Base-by-base conservation (phyloP, 2,113 vertebrate genomes). In the Notothenia rossii region DNA sequence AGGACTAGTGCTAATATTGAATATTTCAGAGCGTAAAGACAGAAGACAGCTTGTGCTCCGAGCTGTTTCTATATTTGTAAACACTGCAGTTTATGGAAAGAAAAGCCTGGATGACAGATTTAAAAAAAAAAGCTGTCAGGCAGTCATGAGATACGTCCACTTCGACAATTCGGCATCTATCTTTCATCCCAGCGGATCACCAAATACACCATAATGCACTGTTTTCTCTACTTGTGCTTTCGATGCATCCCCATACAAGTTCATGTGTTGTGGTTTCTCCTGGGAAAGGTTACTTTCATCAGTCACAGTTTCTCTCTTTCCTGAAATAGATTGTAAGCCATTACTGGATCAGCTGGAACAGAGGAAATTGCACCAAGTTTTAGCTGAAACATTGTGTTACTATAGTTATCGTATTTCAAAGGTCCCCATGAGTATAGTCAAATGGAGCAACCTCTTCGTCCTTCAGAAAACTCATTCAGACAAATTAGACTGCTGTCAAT, bases 11-110 rank as follows among this genome's bases (percentile, higher is more conserved):
- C 75, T 82, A 74, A 82, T 84, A 80, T 82, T 77, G 80, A 86
- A 90, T 85, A 87, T 86, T 88, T 90, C 63, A 82, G 65, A 36
- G 64, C 8, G 43, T 75, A 60, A 87, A 82, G 77, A 81, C 53
- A 86, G 70, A 69, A 70, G 62, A 83, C 75, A 18, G 70, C 63
- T 75, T 77, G 79, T 70, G 78, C 75, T 72, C 33, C 14, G 14
- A 83, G 86, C 83, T 75, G 72, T 91, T 83, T 79, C 69, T 51
- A 45, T 62, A 33, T 77, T 68, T 80, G 64, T 81, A 73, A 82
- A 81, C 55, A 81, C 56, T 83, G 54, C 15, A 72, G 17, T 79
- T 83, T 65, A 69, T 69, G 59, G 69, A 67, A 40, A 74, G 68
- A 81, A 58, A 79, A 79, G 40, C 48, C 53, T 68, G 3, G 7